Evolutionary conservation across 2,888 invertebrate species (phyloP).

Genomic region (Temnothorax rugatulus): DNA sequence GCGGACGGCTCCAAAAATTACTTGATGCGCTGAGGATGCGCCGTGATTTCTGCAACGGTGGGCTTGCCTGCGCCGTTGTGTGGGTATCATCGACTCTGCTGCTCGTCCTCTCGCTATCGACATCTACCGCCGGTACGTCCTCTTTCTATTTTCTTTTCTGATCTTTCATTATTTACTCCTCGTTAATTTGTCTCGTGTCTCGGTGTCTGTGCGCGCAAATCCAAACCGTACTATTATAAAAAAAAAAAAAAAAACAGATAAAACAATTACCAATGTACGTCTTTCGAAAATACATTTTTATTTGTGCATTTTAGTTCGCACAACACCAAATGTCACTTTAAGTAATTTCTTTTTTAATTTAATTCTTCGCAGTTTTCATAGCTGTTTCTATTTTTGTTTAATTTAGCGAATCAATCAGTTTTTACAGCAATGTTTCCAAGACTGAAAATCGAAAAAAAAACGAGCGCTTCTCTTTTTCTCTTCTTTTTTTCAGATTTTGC

Average conservation of each 20-base stretch:
- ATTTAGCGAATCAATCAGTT: background rate
- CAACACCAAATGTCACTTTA: background rate
- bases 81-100: conserved; percentile 81
- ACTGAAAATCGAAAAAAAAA: background rate
- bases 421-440: background rate
- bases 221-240: background rate
- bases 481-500: background rate
- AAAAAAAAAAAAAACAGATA: background rate
- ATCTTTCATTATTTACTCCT: conserved; percentile 1
- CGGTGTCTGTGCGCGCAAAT: conserved; percentile 18
- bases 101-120: conserved; percentile 76
- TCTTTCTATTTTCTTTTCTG: background rate
- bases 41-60: conserved; percentile 83
- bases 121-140: conserved; percentile 67
- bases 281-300: background rate
- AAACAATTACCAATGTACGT: background rate
- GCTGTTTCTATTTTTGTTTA: background rate
- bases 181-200: background rate
- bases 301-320: conserved; percentile 43
- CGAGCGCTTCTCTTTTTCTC: fast-evolving
- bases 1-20: conserved; percentile 75
- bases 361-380: background rate
- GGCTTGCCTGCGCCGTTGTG: conserved; percentile 82
- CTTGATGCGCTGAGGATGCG: conserved; percentile 85
- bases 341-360: background rate